Percentiles rank a stretch among this genome's conserved stretches.
Conservation (phyloP, 2,797 vertebrate genomes). For the Propithecus deckenii region DNA sequence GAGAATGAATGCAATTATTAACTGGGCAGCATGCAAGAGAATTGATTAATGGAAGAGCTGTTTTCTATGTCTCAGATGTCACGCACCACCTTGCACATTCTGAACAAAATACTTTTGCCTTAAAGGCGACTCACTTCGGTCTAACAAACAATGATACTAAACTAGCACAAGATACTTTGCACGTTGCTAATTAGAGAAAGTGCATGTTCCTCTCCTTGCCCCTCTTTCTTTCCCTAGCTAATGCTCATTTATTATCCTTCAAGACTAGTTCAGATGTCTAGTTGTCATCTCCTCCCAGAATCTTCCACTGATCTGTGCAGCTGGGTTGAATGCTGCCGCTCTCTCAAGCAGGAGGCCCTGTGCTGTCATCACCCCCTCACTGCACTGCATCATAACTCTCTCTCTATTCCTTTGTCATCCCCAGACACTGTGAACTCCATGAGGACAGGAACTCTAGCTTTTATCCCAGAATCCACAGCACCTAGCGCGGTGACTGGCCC, state of each 20-base stretch:
- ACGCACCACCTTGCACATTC: neutral
- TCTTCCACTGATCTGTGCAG: neutral
- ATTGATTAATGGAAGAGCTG: constrained; percentile 28
- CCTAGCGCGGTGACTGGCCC: neutral
- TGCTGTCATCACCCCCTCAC: fast-evolving
- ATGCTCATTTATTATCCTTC: neutral
- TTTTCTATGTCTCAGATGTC: neutral
- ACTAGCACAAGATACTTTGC: neutral
- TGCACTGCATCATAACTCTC: fast-evolving
- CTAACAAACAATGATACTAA: neutral
- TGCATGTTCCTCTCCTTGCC: fast-evolving
- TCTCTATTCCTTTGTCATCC: neutral
- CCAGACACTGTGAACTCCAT: neutral
- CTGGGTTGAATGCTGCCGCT: neutral
- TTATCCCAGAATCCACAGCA: neutral
- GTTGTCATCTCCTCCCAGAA: neutral
- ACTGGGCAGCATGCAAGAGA: constrained; percentile 21
- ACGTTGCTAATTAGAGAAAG: neutral
- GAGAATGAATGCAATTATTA: constrained; percentile 42
- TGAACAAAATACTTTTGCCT: neutral
- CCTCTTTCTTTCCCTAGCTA: neutral
- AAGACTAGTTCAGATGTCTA: neutral
- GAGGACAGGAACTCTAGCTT: fast-evolving
- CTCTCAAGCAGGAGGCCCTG: neutral
- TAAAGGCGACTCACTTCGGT: neutral